Evolutionary conservation across 2,888 invertebrate genomes (phyloP).

Genomic region (Noctua fimbriata): DNA sequence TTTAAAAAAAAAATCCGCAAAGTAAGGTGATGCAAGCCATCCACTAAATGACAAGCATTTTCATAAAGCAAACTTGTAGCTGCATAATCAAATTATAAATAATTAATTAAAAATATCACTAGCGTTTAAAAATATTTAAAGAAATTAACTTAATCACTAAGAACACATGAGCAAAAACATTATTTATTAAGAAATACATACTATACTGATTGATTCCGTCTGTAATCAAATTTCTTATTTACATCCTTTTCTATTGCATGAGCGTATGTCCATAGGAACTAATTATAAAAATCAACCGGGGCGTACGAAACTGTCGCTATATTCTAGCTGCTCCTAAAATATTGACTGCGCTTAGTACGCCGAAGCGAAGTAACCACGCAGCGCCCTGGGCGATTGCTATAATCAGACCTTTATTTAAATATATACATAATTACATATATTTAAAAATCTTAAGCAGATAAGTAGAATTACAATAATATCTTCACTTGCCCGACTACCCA

Average conservation of each 20-base stretch:
- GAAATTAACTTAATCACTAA: conserved; percentile 51
- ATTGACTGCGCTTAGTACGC: background rate
- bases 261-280: background rate
- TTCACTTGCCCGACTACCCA: conserved; percentile 18
- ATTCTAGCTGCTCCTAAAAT: conserved; percentile 27
- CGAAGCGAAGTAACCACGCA: conserved; percentile 2
- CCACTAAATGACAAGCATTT: conserved; percentile 18
- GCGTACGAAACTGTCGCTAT: conserved; percentile 1
- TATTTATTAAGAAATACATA: conserved; percentile 44
- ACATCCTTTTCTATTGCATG: conserved; percentile 28
- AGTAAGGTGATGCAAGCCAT: background rate
- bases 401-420: conserved; percentile 13
- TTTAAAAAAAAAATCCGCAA: conserved; percentile 1
- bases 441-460: conserved; percentile 20
- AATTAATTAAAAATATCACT: conserved; percentile 41
- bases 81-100: conserved; percentile 37
- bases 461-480: conserved; percentile 45
- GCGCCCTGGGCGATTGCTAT: conserved; percentile 3
- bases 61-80: conserved; percentile 39
- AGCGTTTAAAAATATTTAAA: conserved; percentile 37
- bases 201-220: conserved; percentile 20
- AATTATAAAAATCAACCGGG: conserved; percentile 23
- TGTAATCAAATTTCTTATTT: conserved; percentile 25
- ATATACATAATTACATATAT: conserved; percentile 19
- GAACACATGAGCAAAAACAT: conserved; percentile 61